Percentiles rank a stretch among this genome's conserved stretches.
These are phyloP conservation scores for Rhineura floridana DNA, from an alignment of 2,113 vertebrate genomes.

Conservation along the genomic window DNA sequence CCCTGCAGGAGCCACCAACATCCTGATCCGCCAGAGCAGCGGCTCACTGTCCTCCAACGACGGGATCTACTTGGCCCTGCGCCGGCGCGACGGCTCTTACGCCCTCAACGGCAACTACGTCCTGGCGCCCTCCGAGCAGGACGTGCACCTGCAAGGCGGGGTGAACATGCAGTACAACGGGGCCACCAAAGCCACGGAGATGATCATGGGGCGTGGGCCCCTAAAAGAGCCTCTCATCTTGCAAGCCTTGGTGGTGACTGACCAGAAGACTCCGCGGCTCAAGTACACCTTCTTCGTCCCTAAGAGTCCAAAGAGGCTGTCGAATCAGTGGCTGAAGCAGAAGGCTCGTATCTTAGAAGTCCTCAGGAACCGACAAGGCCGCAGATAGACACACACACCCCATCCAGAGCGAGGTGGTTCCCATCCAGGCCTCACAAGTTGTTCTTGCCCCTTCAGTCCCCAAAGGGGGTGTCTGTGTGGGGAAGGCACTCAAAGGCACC, in stretches of 20 bases:
- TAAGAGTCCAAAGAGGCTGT: rapidly evolving
- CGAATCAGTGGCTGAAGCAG: slow-evolving; percentile 64
- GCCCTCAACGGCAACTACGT: slow-evolving; percentile 74
- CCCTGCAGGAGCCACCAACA: slow-evolving; percentile 71
- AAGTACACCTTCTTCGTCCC: slow-evolving; percentile 76
- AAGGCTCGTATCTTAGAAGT: slow-evolving; percentile 71
- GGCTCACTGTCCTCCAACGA: neutral
- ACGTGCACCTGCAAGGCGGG: slow-evolving; percentile 52
- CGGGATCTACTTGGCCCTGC: slow-evolving; percentile 72
- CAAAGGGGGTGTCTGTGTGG: neutral
- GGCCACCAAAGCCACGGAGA: slow-evolving; percentile 65
- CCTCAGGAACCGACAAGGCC: slow-evolving; percentile 39
- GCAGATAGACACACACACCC: neutral
- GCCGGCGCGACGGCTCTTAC: slow-evolving; percentile 44
- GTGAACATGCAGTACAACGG: slow-evolving; percentile 70
- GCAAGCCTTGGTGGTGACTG: slow-evolving; percentile 71
- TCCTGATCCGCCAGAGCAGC: slow-evolving; percentile 71
- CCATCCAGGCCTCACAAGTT: neutral
- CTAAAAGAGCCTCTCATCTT: slow-evolving; percentile 68
- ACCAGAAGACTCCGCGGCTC: slow-evolving; percentile 44
- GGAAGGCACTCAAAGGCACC: neutral
- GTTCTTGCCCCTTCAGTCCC: neutral
- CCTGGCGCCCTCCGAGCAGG: slow-evolving; percentile 61
- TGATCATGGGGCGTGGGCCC: slow-evolving; percentile 60
- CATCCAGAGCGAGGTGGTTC: too few relatives aligned